phyloP scores from a whole-genome alignment of 2,797 vertebrate genomes.

The Gastrophryne carolinensis region DNA sequence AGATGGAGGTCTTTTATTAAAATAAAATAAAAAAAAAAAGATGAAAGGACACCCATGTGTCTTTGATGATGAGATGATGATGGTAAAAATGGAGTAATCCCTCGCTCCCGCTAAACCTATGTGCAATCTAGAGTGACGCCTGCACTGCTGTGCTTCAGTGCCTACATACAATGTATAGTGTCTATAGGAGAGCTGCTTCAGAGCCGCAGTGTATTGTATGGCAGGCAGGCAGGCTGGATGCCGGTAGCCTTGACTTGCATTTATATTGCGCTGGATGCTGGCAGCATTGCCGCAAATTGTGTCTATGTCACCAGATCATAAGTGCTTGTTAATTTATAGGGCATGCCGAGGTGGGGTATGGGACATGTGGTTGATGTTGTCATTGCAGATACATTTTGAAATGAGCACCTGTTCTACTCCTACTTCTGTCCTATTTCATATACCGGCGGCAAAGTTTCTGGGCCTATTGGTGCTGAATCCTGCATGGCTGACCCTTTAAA shows the following conservation, averaged over 20 bases:
- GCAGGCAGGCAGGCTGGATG: not conserved
- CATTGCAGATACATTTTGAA: not conserved
- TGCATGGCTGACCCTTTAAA: not conserved
- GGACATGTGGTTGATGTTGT: not conserved
- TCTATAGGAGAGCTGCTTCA: not conserved
- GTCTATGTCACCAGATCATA: not conserved
- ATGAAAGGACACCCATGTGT: not conserved
- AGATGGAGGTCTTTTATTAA: not conserved
- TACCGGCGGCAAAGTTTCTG: constrained; percentile 7
- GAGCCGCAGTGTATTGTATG: not conserved
- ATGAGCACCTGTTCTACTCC: not conserved
- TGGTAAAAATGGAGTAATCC: constrained; percentile 26
- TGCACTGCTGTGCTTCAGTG: not conserved
- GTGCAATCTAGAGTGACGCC: constrained; percentile 14
- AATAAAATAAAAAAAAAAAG: not conserved
- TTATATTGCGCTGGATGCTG: too few relatives aligned
- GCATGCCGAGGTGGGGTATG: not conserved
- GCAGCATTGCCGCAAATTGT: not conserved
- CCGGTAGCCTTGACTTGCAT: not conserved
- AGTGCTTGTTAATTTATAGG: not conserved
- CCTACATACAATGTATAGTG: not conserved
- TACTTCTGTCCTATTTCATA: not conserved
- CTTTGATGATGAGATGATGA: not conserved
- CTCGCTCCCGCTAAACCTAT: not conserved
- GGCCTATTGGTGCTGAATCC: not conserved